A percentile compares a stretch with the other conserved stretches of the same genome.
Conservation (phyloP, 2,888 invertebrate genomes). For the Mermis nigrescens region DNA sequence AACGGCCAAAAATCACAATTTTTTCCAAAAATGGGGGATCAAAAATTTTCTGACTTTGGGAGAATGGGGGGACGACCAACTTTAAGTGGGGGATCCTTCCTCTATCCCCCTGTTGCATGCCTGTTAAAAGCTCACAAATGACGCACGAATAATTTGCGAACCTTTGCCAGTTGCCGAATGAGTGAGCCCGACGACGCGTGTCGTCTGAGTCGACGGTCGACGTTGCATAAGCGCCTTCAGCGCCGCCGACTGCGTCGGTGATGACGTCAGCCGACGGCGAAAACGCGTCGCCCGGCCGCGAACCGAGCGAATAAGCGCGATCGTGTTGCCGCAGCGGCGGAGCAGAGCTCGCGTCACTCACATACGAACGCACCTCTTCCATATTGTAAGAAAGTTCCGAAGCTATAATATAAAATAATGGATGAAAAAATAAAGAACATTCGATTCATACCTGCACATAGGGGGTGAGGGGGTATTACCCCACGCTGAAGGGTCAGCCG, state of each 20-base stretch:
- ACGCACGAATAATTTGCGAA: no score
- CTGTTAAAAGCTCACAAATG: no score
- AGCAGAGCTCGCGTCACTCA: neutral
- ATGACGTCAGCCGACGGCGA: neutral
- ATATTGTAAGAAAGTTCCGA: conserved; percentile 2
- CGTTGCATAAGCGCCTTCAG: neutral
- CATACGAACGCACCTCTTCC: conserved; percentile 12
- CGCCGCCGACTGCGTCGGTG: neutral
- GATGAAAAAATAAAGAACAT: no score
- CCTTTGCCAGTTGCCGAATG: neutral
- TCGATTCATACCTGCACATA: no score
- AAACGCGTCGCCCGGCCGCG: conserved; percentile 44
- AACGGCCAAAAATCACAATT: no score
- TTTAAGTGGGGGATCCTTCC: no score
- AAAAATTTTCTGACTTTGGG: no score
- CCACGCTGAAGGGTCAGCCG: no score
- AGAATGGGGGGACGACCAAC: no score
- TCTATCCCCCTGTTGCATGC: no score
- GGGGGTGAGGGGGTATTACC: no score
- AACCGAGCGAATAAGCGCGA: conserved; percentile 66
- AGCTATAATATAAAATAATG: conserved; percentile 3
- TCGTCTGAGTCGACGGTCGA: neutral
- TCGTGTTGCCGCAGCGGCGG: neutral
- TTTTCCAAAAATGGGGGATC: no score
- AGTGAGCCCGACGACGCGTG: neutral